A percentile compares a stretch with the other conserved stretches of the same genome.
phyloP scores from a whole-genome alignment of 2,888 invertebrate genomes.

The Stenchaetothrips biformis region DNA sequence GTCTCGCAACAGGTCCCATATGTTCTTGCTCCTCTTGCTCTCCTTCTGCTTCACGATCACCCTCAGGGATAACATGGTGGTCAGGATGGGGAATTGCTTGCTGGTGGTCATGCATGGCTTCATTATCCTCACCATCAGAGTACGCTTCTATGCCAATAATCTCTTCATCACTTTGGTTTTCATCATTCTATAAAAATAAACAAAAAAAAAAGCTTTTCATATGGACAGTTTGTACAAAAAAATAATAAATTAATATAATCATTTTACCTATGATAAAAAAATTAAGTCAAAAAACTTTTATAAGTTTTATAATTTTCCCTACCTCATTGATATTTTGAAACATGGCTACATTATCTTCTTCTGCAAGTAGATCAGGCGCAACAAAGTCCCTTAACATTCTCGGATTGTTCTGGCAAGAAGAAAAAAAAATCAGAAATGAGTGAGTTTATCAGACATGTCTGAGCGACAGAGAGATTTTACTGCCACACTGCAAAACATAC shows the following conservation, averaged over 20 bases:
- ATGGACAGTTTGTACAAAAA: no score
- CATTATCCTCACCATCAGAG: no score
- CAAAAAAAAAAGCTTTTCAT: no score
- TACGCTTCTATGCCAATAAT: no score
- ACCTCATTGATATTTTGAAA: not conserved
- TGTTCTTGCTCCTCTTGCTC: not conserved
- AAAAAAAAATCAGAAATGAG: no score
- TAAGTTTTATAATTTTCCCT: not conserved
- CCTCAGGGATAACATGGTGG: not conserved
- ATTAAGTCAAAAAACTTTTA: not conserved
- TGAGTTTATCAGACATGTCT: no score
- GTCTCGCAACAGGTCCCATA: not conserved
- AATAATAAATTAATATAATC: no score
- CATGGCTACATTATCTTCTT: not conserved
- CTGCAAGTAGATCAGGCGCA: not conserved
- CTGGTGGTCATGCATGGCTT: not conserved
- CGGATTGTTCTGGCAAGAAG: not conserved
- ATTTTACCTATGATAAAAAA: no score
- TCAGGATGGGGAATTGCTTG: not conserved
- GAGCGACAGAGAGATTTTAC: no score
- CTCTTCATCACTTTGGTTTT: not conserved
- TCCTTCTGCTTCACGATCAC: not conserved
- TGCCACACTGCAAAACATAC: no score
- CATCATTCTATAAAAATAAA: not conserved
- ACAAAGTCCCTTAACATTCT: not conserved